Evolutionary conservation across 2,888 invertebrate species (phyloP).

Genomic region (Craniophora ligustri): DNA sequence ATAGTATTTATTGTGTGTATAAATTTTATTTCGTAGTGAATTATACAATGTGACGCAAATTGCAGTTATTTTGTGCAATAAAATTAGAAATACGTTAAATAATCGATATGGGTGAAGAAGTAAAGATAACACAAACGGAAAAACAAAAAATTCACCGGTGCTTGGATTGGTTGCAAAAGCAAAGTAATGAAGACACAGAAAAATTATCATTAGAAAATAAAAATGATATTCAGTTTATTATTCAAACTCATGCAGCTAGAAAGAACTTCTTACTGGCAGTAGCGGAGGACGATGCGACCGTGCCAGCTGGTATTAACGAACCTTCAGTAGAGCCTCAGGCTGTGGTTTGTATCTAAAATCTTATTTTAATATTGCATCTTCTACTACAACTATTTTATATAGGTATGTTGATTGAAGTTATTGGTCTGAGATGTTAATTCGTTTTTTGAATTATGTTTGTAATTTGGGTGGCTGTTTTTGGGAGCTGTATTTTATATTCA

Average conservation of each 20-base stretch:
- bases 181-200: constrained; percentile 73
- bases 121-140: constrained; percentile 8
- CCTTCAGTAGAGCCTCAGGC: constrained; percentile 63
- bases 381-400: background rate
- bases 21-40: background rate
- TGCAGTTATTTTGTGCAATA: background rate
- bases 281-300: constrained; percentile 78
- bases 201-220: constrained; percentile 74
- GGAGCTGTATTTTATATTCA: too few relatives aligned
- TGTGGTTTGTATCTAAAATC: constrained; percentile 66
- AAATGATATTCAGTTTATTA: constrained; percentile 81
- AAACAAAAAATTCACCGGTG: constrained; percentile 70
- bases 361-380: background rate
- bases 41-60: background rate
- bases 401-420: too few relatives aligned
- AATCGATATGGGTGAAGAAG: constrained; percentile 26
- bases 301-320: constrained; percentile 77
- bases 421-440: too few relatives aligned
- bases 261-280: constrained; percentile 74
- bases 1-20: too few relatives aligned
- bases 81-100: background rate
- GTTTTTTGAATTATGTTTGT: too few relatives aligned
- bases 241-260: constrained; percentile 76
- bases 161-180: constrained; percentile 79
- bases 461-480: too few relatives aligned